A percentile compares a stretch with the other conserved stretches of the same genome.
Evolutionary conservation across 1,140 invertebrate species (phyloP).

Genomic region (Drosophila orena): DNA sequence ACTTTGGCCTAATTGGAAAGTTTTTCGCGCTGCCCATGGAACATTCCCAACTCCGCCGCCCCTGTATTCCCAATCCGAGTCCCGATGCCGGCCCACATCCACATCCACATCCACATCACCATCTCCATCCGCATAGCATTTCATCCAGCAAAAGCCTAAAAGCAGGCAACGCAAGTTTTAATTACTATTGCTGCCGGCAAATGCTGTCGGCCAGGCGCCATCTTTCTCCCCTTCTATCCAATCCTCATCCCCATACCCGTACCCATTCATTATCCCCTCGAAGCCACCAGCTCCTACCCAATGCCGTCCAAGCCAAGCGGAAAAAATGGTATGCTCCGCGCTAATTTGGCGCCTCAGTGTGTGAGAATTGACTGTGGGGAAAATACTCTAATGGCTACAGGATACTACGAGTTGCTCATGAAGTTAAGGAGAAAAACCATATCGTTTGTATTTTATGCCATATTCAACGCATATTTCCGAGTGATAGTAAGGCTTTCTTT

Average conservation of each 20-base stretch:
- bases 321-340: slow-evolving; percentile 43
- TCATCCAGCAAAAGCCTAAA: slow-evolving; percentile 51
- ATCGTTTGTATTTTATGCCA: no score
- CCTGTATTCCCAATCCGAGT: background rate
- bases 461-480: no score
- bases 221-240: background rate
- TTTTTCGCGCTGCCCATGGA: slow-evolving; percentile 51
- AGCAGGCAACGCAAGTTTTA: slow-evolving; percentile 78
- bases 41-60: slow-evolving; percentile 17
- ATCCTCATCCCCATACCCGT: no score
- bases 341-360: slow-evolving; percentile 78
- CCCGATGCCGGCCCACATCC: slow-evolving; percentile 4
- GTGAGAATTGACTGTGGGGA: slow-evolving; percentile 63
- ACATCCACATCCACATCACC: background rate
- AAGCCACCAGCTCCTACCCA: background rate
- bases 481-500: no score
- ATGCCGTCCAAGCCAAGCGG: slow-evolving; percentile 30
- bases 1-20: slow-evolving; percentile 81
- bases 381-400: slow-evolving; percentile 22
- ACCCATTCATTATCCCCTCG: background rate
- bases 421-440: background rate
- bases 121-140: background rate
- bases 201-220: slow-evolving; percentile 57
- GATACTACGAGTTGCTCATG: background rate
- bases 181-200: slow-evolving; percentile 74